phyloP scores from a whole-genome alignment of 2,888 invertebrate genomes.

The Hypomecis punctinalis region DNA sequence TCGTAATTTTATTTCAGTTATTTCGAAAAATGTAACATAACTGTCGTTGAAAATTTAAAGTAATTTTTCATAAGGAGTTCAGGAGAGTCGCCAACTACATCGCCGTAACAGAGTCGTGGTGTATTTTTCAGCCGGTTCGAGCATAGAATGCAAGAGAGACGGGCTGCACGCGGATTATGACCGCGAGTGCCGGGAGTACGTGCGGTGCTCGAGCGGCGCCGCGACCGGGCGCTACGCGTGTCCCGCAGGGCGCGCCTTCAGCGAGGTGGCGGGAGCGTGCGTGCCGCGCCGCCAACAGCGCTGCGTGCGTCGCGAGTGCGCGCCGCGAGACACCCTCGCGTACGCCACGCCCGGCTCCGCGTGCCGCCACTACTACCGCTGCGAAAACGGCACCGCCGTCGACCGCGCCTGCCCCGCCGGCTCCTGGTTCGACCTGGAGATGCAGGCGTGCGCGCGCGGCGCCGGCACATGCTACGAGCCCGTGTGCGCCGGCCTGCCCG shows the following conservation, averaged over 20 bases:
- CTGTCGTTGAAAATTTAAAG: neutral
- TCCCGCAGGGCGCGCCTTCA: conserved; percentile 71
- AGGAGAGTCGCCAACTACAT: neutral
- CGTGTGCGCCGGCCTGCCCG: conserved; percentile 83
- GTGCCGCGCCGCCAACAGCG: conserved; percentile 65
- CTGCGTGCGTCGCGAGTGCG: conserved; percentile 74
- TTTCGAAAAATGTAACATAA: neutral
- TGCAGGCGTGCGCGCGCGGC: conserved; percentile 81
- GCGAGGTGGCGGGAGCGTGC: conserved; percentile 73
- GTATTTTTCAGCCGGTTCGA: conserved; percentile 60
- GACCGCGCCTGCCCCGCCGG: conserved; percentile 82
- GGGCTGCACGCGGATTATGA: conserved; percentile 78
- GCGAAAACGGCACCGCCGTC: conserved; percentile 76
- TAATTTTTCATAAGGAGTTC: neutral
- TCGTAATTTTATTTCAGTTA: conserved; percentile 5
- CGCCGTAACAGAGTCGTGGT: conserved; percentile 6
- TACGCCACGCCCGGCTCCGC: conserved; percentile 85
- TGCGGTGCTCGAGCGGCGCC: conserved; percentile 67
- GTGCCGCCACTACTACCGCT: conserved; percentile 85
- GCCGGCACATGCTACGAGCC: conserved; percentile 86
- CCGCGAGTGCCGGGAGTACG: conserved; percentile 75
- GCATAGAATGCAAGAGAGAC: conserved; percentile 66
- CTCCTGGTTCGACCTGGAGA: conserved; percentile 83
- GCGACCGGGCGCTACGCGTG: conserved; percentile 69
- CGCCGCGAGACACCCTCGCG: conserved; percentile 65